Evolutionary conservation across 2,888 invertebrate genomes (phyloP).

Genomic region (Mactromeris polynyma): DNA sequence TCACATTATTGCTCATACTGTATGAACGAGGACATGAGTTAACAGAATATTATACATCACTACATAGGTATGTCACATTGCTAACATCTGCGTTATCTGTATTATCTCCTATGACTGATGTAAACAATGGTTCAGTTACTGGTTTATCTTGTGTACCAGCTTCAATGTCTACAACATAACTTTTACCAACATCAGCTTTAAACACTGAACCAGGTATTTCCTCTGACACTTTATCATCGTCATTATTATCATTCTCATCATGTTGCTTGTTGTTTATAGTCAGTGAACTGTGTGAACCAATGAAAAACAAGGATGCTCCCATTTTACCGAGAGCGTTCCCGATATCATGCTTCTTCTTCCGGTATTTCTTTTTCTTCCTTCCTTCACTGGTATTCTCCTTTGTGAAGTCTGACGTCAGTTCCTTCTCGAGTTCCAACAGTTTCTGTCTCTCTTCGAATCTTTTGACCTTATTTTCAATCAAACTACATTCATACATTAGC

Average conservation of each 20-base stretch:
- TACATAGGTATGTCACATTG: neutral
- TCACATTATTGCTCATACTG: too few species aligned
- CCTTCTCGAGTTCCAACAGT: constrained; percentile 45
- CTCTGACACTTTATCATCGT: neutral
- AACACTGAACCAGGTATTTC: neutral
- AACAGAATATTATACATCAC: neutral
- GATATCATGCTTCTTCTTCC: constrained; percentile 23
- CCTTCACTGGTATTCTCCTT: neutral
- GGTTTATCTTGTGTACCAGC: neutral
- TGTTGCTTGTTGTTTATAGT: neutral
- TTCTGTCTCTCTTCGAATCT: constrained; percentile 45
- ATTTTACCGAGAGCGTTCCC: constrained; percentile 43
- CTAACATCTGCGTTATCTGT: neutral
- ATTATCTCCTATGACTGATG: neutral
- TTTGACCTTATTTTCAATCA: constrained; percentile 35
- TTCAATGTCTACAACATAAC: neutral
- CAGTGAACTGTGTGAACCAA: constrained; percentile 1
- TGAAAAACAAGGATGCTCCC: constrained; percentile 50
- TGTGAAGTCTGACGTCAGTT: constrained; percentile 42
- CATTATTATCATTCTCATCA: neutral
- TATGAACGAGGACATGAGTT: too few species aligned
- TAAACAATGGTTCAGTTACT: neutral
- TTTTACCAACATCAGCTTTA: too few species aligned
- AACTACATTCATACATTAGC: constrained; percentile 47
- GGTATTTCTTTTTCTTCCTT: neutral